Conservation (phyloP, 1,140 invertebrate genomes). For the Vollenhovia emeryi region DNA sequence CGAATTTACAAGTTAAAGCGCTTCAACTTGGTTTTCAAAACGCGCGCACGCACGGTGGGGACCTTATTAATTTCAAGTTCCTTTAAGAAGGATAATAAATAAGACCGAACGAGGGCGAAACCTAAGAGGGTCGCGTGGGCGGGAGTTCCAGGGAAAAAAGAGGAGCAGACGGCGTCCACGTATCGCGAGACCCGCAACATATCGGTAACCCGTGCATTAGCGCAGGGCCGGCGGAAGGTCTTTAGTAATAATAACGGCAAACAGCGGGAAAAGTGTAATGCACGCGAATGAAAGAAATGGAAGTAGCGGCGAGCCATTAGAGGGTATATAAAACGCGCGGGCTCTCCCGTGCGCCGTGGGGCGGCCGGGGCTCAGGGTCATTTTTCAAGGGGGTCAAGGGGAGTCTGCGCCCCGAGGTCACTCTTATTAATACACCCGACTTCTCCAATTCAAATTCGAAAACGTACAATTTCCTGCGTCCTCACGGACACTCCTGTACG, state of each 20-base stretch:
- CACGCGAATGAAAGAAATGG: slow-evolving; percentile 41
- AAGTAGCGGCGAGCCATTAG: slow-evolving; percentile 59
- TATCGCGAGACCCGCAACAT: background rate
- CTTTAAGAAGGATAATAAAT: background rate
- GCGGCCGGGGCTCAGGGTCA: slow-evolving; percentile 75
- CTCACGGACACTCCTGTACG: background rate
- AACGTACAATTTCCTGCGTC: slow-evolving; percentile 20
- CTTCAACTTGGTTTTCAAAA: background rate
- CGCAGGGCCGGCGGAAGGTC: background rate
- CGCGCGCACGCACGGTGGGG: no score
- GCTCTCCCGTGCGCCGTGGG: slow-evolving; percentile 48
- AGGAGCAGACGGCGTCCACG: no score
- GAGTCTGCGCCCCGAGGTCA: slow-evolving; percentile 75
- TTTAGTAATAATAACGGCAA: slow-evolving; percentile 35
- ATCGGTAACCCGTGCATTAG: slow-evolving; percentile 2
- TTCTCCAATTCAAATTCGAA: slow-evolving; percentile 42
- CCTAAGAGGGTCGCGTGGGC: background rate
- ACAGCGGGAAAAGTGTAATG: slow-evolving; percentile 2
- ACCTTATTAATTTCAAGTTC: slow-evolving; percentile 7
- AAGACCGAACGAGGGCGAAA: background rate
- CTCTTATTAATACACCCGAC: slow-evolving; percentile 67
- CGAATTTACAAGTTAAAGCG: slow-evolving; percentile 38
- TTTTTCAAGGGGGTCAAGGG: slow-evolving; percentile 81
- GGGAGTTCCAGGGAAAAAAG: background rate
- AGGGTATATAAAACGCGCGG: slow-evolving; percentile 62